Base-by-base conservation (phyloP, 2,113 vertebrate genomes). In the Petaurus breviceps region DNA sequence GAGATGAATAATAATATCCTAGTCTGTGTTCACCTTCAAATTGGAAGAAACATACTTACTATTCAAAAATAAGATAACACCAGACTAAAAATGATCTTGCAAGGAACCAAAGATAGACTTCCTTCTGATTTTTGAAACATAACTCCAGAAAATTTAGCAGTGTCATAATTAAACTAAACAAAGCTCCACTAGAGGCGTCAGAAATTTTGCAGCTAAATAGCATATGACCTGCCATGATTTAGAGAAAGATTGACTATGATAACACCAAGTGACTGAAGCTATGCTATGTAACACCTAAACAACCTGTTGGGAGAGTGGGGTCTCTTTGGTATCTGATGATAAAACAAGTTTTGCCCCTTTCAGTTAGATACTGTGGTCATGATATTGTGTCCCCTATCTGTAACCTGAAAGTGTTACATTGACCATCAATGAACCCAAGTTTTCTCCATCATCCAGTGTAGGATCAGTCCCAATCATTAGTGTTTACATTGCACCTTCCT, bases 401-500 rank as follows among this genome's bases (percentile, higher is more conserved):
- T 84, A 84, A 43, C 68, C 4, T 43, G n/a, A 43, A 84, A n/a
- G 19, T 23, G 19, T 84, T 22, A 43, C 16, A 43, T 22, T 91
- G 57, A 91, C 93, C 90, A 92, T 84, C 93, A 96, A 57, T 95
- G 91, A 96, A 91, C 46, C n/a, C n/a, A n/a, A 95, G 96, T 92
- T 97, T 94, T 37, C n/a, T 94, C 90, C 37, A 49, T 46, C 10
- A 25, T 95, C 54, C 84, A 53, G 94, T 68, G n/a, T 50, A 97
- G 94, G 95, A 97, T 77, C 84, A 96, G 51, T 55, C 68, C 89
- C 92, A 94, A 37, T 97, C 95, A 97, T 97, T 98, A 97, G 68
- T 97, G 96, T 97, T 98, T 97, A 97, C 96, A 96, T 97, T 93
- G 89, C 93, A 97, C 96, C 90, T 97, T 97, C 50, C 55, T 98